Evolutionary conservation across 2,113 vertebrate species (phyloP), one percentile per base, ranked within the genome.

Genomic region (Planiliza haematocheilus): DNA sequence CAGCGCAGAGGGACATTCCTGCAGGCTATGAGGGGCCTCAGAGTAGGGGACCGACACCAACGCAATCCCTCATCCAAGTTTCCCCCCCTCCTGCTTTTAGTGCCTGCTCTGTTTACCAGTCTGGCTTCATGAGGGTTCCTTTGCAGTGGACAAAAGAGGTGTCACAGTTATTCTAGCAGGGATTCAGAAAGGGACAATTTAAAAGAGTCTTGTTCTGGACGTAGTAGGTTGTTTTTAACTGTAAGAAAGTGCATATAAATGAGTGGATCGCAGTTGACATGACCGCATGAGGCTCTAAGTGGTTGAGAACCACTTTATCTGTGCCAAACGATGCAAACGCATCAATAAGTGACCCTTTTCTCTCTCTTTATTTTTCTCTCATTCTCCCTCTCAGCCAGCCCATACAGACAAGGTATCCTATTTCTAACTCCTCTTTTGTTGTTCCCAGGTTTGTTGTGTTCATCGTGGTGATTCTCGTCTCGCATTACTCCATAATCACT

Each of bases 361-460:
- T 65, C 58, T 51, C 50, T 73, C 8, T 64, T 7, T 50, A 46
- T 48, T 45, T 50, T 84, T 70, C 74, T 85, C 66, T 81, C 56
- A 70, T 63, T 82, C 39, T 73, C 45, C 38, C 65, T 74, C 73
- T 70, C 87, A 88, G 90, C 79, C 58, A 68, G 61, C 73, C 69
- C 56, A 34, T 51, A 87, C 49, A 79, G 37, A 67, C 45, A 55
- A 91, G 91, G 91, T 93, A 91, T 90, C 82, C 45, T 21, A n/a
- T 91, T 84, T 66, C 74, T 43, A 46, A 65, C 55, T 78, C 24
- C 24, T 61, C 11, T 74, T 69, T 65, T 81, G 55, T 70, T 74
- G 7, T 55, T 49, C 0, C 10, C n/a, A 1, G 7, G 4, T 67
- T 83, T 85, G 66, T 13, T 79, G 49, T 83, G 72, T 85, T 77